Evolutionary conservation across 2,113 vertebrate genomes (phyloP).

Genomic region (Myrmecobius fasciatus): DNA sequence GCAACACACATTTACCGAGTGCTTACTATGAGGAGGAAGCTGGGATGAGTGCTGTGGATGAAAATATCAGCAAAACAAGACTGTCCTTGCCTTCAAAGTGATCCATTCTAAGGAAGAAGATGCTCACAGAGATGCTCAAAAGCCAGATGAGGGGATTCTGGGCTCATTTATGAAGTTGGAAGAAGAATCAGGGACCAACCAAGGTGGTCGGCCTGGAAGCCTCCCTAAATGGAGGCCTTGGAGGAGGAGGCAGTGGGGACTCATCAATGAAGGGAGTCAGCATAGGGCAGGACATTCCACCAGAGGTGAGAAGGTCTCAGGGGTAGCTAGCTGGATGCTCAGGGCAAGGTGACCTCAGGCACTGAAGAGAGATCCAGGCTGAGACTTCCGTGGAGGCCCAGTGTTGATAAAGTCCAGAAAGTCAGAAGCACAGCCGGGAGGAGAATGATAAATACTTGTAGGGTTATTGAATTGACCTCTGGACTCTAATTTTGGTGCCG

Average conservation of each 20-base stretch:
- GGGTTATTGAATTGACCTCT: neutral
- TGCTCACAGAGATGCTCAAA: neutral
- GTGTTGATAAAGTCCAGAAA: neutral
- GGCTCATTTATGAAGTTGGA: neutral
- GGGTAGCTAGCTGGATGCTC: neutral
- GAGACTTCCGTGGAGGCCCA: neutral
- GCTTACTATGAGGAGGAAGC: neutral
- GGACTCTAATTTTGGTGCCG: neutral
- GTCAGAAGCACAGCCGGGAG: neutral
- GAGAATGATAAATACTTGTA: neutral
- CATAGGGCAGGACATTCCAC: too few species aligned
- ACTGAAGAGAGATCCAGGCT: neutral
- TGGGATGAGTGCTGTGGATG: neutral
- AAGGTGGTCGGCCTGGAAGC: too few species aligned
- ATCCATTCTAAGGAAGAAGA: neutral
- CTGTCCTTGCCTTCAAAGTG: neutral
- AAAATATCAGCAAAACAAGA: neutral
- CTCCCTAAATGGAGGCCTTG: neutral
- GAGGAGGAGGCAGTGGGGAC: neutral
- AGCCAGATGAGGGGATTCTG: too few species aligned
- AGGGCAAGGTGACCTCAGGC: too few species aligned
- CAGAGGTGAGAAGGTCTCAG: neutral
- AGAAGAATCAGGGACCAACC: neutral
- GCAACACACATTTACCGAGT: neutral
- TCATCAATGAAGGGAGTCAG: neutral